Conservation (phyloP, 2,888 invertebrate genomes). For the Eurytoma californica region DNA sequence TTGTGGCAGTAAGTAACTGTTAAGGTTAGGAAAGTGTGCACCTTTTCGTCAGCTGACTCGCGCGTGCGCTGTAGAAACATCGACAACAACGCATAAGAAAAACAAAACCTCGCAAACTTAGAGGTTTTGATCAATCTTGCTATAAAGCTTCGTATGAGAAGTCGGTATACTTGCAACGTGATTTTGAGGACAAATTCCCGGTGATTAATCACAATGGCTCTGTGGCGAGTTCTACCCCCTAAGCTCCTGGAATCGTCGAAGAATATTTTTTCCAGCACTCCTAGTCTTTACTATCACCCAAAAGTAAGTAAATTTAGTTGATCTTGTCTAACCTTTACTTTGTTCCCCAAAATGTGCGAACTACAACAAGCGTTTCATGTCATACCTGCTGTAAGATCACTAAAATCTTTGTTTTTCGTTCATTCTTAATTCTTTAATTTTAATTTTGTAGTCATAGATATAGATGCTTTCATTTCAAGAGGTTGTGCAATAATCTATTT, state of each 20-base stretch:
- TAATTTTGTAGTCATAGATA: too few species aligned
- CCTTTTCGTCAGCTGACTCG: too few species aligned
- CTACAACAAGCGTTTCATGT: not conserved
- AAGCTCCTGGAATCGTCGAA: constrained; percentile 63
- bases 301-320: constrained; percentile 79
- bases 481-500: constrained; percentile 40
- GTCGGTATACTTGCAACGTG: too few species aligned
- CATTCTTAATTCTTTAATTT: not conserved
- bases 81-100: not conserved
- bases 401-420: too few species aligned
- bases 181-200: not conserved
- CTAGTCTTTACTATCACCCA: constrained; percentile 83
- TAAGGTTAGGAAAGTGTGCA: not conserved
- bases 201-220: constrained; percentile 63
- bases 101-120: too few species aligned
- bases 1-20: not conserved
- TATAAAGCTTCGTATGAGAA: too few species aligned
- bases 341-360: not conserved
- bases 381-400: too few species aligned
- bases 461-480: constrained; percentile 17
- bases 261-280: constrained; percentile 73
- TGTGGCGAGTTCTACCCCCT: constrained; percentile 65
- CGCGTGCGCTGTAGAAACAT: not conserved
- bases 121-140: too few species aligned
- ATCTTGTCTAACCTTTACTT: constrained; percentile 38